phyloP scores from a whole-genome alignment of 2,797 vertebrate genomes.

The Pseudocheirus occidentalis region DNA sequence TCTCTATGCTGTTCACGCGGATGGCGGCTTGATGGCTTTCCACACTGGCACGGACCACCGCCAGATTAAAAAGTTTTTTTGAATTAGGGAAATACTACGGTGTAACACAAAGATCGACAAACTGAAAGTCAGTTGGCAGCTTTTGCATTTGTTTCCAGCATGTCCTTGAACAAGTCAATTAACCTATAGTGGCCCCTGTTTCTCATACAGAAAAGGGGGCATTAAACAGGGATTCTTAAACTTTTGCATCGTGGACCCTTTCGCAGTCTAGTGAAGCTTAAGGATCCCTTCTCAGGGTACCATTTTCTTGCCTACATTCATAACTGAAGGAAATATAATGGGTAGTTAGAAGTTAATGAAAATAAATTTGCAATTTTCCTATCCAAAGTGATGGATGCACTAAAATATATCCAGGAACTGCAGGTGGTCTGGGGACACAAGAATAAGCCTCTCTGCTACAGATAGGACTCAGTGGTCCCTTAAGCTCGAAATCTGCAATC shows the following conservation, averaged over 20 bases:
- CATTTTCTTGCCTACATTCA: background rate
- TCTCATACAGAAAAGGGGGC: background rate
- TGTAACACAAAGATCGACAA: background rate
- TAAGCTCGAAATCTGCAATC: background rate
- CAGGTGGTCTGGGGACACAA: background rate
- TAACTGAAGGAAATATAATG: background rate
- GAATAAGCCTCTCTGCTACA: background rate
- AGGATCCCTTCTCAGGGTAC: background rate
- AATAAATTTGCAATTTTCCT: background rate
- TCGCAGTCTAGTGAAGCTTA: background rate
- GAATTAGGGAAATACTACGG: background rate
- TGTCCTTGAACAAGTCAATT: background rate
- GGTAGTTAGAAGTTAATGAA: background rate
- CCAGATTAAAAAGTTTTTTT: background rate
- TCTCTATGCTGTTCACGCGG: background rate
- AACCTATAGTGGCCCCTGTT: background rate
- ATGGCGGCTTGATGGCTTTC: background rate
- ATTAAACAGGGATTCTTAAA: background rate
- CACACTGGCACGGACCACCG: background rate
- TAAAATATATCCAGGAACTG: background rate
- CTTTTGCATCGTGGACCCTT: background rate
- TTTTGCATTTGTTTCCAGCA: background rate
- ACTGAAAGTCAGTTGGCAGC: background rate
- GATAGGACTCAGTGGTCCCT: background rate
- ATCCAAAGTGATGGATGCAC: background rate